Evolutionary conservation across 2,888 invertebrate genomes (phyloP).

Genomic region (Proisotoma minuta): DNA sequence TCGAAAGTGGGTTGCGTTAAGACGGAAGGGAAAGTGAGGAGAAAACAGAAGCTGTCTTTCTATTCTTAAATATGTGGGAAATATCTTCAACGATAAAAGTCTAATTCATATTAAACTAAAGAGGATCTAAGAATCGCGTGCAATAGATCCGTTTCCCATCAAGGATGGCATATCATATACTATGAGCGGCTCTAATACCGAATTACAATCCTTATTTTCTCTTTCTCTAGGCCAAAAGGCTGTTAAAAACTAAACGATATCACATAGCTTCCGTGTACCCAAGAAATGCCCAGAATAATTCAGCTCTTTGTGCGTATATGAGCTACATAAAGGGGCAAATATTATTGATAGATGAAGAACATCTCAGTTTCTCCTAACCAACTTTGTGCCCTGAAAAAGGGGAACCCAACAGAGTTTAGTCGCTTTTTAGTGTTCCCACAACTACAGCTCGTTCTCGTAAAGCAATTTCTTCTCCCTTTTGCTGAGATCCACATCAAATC

Average conservation of each 20-base stretch:
- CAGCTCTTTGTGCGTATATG: too few species aligned
- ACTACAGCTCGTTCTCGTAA: conserved; percentile 8
- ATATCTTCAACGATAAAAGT: conserved; percentile 18
- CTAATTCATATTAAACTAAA: conserved; percentile 17
- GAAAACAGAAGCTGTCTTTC: conserved; percentile 11
- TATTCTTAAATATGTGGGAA: conserved; percentile 13
- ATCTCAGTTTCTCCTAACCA: background rate
- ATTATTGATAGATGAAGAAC: too few species aligned
- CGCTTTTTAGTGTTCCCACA: too few species aligned
- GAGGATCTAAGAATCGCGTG: conserved; percentile 3
- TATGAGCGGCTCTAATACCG: too few species aligned
- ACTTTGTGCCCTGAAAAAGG: too few species aligned
- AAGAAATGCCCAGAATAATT: too few species aligned
- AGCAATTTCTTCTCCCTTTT: conserved; percentile 15
- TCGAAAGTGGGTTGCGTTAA: conserved; percentile 12
- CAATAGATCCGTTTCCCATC: conserved; percentile 8
- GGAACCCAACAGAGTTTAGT: conserved; percentile 12
- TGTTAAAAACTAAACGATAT: background rate
- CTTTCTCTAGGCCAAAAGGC: background rate
- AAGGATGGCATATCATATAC: background rate
- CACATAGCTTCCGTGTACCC: too few species aligned
- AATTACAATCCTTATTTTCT: too few species aligned
- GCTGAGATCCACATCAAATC: too few species aligned
- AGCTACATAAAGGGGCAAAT: too few species aligned
- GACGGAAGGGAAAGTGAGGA: background rate